phyloP scores from a whole-genome alignment of 2,888 invertebrate genomes.

The Thereva nobilitata region DNA sequence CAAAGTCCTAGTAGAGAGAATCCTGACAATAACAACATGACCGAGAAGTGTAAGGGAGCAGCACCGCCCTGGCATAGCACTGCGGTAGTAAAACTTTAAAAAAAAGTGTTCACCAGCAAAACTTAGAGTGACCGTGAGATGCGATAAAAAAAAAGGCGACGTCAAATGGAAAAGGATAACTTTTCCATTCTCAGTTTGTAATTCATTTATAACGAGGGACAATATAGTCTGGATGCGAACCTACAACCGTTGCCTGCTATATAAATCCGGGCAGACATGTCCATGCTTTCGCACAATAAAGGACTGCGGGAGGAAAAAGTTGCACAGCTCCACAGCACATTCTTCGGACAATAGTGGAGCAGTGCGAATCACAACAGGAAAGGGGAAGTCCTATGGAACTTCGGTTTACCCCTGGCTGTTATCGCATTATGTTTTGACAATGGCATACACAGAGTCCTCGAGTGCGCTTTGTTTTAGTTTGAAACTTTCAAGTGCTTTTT shows the following conservation, averaged over 20 bases:
- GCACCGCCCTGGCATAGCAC: background rate
- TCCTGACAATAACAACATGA: constrained; percentile 34
- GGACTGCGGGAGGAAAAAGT: constrained; percentile 31
- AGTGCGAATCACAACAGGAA: constrained; percentile 11
- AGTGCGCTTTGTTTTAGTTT: constrained; percentile 37
- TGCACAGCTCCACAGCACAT: background rate
- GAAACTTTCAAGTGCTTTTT: constrained; percentile 37
- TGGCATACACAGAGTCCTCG: constrained; percentile 23
- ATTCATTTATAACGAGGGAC: constrained; percentile 31
- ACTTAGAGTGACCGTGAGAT: constrained; percentile 29
- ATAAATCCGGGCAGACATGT: constrained; percentile 23
- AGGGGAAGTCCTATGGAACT: constrained; percentile 27
- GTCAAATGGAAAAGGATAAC: constrained; percentile 33
- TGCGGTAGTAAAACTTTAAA: constrained; percentile 31
- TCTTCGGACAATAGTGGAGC: constrained; percentile 15
- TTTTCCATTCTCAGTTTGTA: constrained; percentile 33
- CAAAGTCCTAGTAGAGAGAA: background rate
- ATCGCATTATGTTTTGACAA: constrained; percentile 37
- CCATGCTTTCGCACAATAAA: constrained; percentile 15
- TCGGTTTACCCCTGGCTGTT: constrained; percentile 38
- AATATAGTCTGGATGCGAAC: constrained; percentile 37
- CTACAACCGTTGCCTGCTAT: constrained; percentile 3
- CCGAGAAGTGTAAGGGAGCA: constrained; percentile 20
- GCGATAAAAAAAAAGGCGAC: constrained; percentile 20
- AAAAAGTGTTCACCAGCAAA: constrained; percentile 26